These are phyloP conservation scores for Diploptera punctata DNA, from an alignment of 2,888 invertebrate species.

Conservation along the genomic window DNA sequence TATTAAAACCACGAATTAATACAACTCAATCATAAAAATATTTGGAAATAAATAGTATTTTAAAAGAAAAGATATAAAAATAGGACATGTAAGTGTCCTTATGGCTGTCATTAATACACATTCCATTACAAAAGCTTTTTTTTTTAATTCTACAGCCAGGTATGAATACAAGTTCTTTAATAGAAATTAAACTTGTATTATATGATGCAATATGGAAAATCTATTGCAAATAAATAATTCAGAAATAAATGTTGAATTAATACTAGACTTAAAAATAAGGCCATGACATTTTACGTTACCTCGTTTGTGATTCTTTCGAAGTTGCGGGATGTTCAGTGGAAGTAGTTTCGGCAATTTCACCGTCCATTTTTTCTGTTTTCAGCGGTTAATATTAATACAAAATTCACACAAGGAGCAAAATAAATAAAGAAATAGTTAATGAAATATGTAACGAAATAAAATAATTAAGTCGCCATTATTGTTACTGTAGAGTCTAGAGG, in stretches of 20 bases:
- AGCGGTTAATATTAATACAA: not conserved
- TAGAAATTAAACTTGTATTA: too few species aligned
- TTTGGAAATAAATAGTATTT: too few species aligned
- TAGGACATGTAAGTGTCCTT: too few species aligned
- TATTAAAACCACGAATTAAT: too few species aligned
- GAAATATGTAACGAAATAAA: not conserved
- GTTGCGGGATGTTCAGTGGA: not conserved
- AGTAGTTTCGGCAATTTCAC: not conserved
- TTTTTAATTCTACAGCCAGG: too few species aligned
- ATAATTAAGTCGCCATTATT: constrained; percentile 22
- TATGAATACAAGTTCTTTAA: too few species aligned
- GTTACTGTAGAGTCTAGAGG: not conserved
- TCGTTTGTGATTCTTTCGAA: constrained; percentile 19
- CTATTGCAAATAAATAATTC: too few species aligned
- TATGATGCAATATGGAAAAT: too few species aligned
- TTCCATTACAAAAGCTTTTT: too few species aligned
- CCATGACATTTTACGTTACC: constrained; percentile 7
- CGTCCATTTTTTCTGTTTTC: constrained; percentile 1
- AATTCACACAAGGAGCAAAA: not conserved
- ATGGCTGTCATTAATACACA: too few species aligned
- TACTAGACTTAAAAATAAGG: not conserved
- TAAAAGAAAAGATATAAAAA: too few species aligned
- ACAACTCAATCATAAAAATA: too few species aligned
- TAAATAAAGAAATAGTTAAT: not conserved
- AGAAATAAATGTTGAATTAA: not conserved